These are phyloP conservation scores for Myiotriccus ornatus DNA, from an alignment of 2,797 vertebrate genomes.

Conservation along the genomic window DNA sequence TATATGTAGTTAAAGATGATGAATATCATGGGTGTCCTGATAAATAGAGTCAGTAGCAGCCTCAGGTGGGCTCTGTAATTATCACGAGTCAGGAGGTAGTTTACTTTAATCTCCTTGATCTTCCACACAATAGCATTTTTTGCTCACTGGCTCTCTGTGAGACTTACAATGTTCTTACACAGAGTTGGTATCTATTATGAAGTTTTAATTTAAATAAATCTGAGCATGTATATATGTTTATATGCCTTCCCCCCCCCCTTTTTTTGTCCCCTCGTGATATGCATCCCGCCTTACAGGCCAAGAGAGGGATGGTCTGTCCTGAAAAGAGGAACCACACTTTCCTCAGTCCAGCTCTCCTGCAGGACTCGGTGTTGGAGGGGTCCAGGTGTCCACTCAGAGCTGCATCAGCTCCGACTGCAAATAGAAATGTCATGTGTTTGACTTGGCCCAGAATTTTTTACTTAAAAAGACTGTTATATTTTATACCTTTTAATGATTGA, in stretches of 20 bases:
- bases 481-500: slow-evolving; percentile 4
- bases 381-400: neutral
- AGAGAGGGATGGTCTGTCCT: neutral
- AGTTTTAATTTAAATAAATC: neutral
- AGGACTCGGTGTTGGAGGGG: neutral
- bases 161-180: neutral
- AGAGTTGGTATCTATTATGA: neutral
- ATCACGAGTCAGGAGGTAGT: neutral
- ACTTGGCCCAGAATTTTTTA: neutral
- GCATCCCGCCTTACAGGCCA: neutral
- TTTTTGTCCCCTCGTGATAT: neutral
- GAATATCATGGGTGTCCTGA: neutral
- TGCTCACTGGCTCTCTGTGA: neutral
- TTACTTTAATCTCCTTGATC: neutral
- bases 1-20: neutral
- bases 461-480: neutral
- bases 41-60: neutral
- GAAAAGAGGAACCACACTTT: rapidly evolving
- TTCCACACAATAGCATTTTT: neutral
- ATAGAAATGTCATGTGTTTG: neutral
- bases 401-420: neutral
- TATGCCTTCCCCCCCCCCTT: neutral
- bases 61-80: neutral
- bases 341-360: neutral
- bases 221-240: neutral